Evolutionary conservation across 2,888 invertebrate genomes (phyloP).

Genomic region (Tetragnatha montana): DNA sequence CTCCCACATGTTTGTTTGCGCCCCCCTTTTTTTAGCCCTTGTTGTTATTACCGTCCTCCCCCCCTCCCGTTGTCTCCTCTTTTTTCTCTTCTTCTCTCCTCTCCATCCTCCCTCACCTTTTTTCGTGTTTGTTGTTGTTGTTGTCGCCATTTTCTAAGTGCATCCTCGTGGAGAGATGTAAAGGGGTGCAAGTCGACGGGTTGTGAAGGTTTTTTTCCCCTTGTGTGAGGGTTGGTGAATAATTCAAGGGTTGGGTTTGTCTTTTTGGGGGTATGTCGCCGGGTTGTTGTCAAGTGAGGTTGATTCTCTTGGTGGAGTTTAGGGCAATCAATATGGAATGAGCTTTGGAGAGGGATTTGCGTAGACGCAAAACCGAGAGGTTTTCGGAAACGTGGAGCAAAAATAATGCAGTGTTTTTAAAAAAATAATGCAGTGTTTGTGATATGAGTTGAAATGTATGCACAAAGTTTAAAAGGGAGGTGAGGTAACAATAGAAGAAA

Average conservation of each 20-base stretch:
- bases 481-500: too few species aligned
- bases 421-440: too few species aligned
- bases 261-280: too few species aligned
- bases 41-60: neutral
- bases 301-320: too few species aligned
- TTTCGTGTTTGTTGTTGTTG: constrained; percentile 18
- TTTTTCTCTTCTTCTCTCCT: constrained; percentile 8
- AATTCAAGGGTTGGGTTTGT: neutral
- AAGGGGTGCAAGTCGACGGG: constrained; percentile 36
- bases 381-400: too few species aligned
- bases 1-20: constrained; percentile 31
- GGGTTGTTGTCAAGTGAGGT: too few species aligned
- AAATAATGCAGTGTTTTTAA: too few species aligned
- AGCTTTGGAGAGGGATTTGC: too few species aligned
- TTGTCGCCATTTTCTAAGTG: constrained; percentile 69
- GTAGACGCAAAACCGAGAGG: too few species aligned
- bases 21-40: neutral
- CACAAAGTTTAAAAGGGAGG: too few species aligned
- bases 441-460: too few species aligned
- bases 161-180: constrained; percentile 50
- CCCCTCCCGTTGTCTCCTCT: constrained; percentile 1
- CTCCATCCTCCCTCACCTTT: constrained; percentile 24
- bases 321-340: too few species aligned
- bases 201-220: neutral
- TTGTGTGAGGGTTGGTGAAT: neutral